A percentile compares a stretch with the other conserved stretches of the same genome.
Evolutionary conservation across 1,140 invertebrate genomes (phyloP).

Genomic region (Lycorma delicatula): DNA sequence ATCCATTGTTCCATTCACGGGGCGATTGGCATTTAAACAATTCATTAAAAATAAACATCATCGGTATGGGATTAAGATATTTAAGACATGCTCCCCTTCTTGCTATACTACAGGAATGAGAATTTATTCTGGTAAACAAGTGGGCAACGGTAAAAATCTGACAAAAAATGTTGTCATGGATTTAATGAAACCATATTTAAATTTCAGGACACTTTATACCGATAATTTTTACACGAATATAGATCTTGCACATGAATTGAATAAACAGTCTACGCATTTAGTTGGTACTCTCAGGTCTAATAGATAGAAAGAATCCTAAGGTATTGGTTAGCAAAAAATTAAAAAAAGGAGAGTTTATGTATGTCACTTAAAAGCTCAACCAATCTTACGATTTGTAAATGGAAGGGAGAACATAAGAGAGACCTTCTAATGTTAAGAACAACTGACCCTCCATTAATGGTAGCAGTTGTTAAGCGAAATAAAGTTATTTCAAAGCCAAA

Average conservation of each 20-base stretch:
- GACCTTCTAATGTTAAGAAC: neutral
- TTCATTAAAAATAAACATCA: conserved; percentile 33
- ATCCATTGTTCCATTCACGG: conserved; percentile 33
- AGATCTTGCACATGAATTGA: neutral
- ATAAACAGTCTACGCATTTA: neutral
- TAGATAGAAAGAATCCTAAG: neutral
- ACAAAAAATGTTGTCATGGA: neutral
- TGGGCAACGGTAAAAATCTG: neutral
- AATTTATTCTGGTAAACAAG: conserved; percentile 26
- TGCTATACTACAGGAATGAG: conserved; percentile 23
- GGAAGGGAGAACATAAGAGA: neutral
- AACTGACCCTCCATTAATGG: neutral
- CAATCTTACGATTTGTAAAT: neutral
- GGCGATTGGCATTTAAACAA: conserved; percentile 32
- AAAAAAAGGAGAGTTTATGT: neutral
- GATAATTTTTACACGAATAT: conserved; percentile 1
- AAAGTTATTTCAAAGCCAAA: neutral
- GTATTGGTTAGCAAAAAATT: neutral
- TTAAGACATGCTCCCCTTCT: conserved; percentile 27
- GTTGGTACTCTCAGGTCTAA: neutral
- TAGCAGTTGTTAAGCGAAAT: neutral
- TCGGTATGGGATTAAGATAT: conserved; percentile 33
- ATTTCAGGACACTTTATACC: neutral
- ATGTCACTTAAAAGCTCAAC: neutral
- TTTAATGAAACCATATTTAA: neutral